Evolutionary conservation across 2,797 vertebrate species (phyloP).

Genomic region (Phyllotis vaccarum): DNA sequence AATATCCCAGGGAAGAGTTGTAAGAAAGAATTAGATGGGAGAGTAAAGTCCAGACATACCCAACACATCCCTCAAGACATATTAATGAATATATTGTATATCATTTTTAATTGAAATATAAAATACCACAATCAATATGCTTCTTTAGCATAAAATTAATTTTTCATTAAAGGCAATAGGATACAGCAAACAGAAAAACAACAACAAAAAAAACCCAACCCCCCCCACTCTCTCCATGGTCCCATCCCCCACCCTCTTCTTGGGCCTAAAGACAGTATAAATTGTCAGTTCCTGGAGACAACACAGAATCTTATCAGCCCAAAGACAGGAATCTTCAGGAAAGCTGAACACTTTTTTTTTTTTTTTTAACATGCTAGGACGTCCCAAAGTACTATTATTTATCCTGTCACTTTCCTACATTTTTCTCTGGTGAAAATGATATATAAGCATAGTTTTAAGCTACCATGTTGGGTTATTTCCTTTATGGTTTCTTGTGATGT

Average conservation of each 20-base stretch:
- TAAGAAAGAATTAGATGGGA: not conserved
- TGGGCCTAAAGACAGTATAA: not conserved
- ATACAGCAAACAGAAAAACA: not conserved
- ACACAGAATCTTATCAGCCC: not conserved
- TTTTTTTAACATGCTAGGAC: not conserved
- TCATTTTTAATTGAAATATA: not conserved
- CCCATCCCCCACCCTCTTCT: no score
- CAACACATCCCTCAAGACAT: not conserved
- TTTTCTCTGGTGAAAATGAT: not conserved
- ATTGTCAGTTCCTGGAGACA: not conserved
- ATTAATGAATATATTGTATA: not conserved
- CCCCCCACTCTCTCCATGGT: not conserved
- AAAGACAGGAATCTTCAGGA: not conserved
- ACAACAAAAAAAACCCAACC: no score
- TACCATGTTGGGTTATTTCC: not conserved
- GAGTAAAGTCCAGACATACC: not conserved
- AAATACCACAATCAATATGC: not conserved
- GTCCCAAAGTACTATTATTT: not conserved
- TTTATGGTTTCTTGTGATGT: not conserved
- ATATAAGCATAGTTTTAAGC: not conserved
- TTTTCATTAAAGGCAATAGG: not conserved
- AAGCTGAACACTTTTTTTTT: not conserved
- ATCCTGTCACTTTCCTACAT: not conserved
- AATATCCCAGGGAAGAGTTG: not conserved
- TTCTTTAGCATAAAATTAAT: not conserved